A percentile compares a stretch with the other conserved stretches of the same genome.
Evolutionary conservation across 1,140 invertebrate species (phyloP).

Genomic region (Drosophila repleta): DNA sequence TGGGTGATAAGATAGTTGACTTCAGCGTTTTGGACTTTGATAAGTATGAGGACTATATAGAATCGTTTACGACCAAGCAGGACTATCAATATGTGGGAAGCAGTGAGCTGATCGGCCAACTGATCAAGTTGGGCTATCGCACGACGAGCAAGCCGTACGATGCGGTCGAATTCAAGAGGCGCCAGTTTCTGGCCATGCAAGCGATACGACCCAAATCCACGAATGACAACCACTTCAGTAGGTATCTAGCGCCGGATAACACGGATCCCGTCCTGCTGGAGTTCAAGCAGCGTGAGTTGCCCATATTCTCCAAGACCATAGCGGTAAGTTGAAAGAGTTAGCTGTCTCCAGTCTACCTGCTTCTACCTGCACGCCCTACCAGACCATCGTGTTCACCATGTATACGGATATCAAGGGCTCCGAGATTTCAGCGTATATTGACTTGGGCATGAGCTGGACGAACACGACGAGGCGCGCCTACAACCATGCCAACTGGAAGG

Average conservation of each 20-base stretch:
- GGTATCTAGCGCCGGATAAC: constrained; percentile 28
- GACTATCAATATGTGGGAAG: constrained; percentile 58
- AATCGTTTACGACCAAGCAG: constrained; percentile 54
- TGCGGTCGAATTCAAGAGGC: constrained; percentile 45
- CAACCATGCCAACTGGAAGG: constrained; percentile 60
- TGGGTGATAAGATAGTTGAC: constrained; percentile 44
- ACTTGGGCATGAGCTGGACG: constrained; percentile 68
- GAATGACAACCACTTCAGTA: constrained; percentile 31
- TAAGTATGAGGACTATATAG: constrained; percentile 65
- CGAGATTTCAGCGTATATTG: constrained; percentile 73
- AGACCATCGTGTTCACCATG: constrained; percentile 78
- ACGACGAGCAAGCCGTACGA: constrained; percentile 58
- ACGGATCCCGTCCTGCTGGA: constrained; percentile 60
- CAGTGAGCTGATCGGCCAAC: constrained; percentile 1
- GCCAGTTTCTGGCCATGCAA: constrained; percentile 47
- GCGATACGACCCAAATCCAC: constrained; percentile 53
- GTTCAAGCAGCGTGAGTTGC: constrained; percentile 58
- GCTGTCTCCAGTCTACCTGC: too few species aligned
- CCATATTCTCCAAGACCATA: constrained; percentile 63
- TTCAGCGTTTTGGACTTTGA: constrained; percentile 55
- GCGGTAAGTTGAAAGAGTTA: constrained; percentile 50
- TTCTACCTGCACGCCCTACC: too few species aligned
- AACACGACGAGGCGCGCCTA: constrained; percentile 18
- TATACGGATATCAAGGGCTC: constrained; percentile 49
- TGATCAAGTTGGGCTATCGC: constrained; percentile 74